Evolutionary conservation across 2,113 vertebrate species (phyloP).

Genomic region (Siniperca chuatsi): DNA sequence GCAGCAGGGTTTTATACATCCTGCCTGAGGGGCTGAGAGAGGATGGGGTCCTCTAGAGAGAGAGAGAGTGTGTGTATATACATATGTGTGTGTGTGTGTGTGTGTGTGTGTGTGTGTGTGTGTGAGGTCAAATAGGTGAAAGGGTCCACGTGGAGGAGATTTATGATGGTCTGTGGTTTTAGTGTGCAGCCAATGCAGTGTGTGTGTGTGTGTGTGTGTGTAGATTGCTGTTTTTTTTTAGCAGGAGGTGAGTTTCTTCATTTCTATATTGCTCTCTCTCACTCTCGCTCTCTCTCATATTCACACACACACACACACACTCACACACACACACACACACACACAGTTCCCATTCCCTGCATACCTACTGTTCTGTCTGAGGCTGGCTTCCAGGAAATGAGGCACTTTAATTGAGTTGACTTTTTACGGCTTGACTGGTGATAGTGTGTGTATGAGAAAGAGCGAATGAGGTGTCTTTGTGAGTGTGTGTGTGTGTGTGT

Average conservation of each 20-base stretch:
- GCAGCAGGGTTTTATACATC: conserved; percentile 84
- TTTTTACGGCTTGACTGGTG: conserved; percentile 85
- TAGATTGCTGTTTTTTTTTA: conserved; percentile 43
- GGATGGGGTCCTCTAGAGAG: conserved; percentile 68
- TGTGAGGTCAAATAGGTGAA: conserved; percentile 74
- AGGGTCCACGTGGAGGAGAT: conserved; percentile 69
- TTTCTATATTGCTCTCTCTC: conserved; percentile 14
- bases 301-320: conserved; percentile 59
- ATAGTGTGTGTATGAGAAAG: conserved; percentile 67
- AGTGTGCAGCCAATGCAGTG: conserved; percentile 30
- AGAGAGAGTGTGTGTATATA: background rate
- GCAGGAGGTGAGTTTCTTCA: conserved; percentile 54
- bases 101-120: conserved; percentile 21
- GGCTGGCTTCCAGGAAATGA: conserved; percentile 86
- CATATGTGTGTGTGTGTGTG: conserved; percentile 1
- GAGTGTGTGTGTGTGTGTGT: conserved; percentile 42
- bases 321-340: conserved; percentile 59
- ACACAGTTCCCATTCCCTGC: conserved; percentile 84
- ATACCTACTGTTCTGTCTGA: conserved; percentile 86
- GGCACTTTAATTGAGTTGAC: conserved; percentile 88
- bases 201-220: conserved; percentile 22
- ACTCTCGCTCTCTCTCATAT: background rate
- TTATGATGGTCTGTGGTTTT: conserved; percentile 59
- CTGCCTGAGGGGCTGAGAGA: conserved; percentile 75
- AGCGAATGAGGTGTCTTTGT: conserved; percentile 61